phyloP scores from a whole-genome alignment of 2,888 invertebrate genomes.

The Capitulum mitella region DNA sequence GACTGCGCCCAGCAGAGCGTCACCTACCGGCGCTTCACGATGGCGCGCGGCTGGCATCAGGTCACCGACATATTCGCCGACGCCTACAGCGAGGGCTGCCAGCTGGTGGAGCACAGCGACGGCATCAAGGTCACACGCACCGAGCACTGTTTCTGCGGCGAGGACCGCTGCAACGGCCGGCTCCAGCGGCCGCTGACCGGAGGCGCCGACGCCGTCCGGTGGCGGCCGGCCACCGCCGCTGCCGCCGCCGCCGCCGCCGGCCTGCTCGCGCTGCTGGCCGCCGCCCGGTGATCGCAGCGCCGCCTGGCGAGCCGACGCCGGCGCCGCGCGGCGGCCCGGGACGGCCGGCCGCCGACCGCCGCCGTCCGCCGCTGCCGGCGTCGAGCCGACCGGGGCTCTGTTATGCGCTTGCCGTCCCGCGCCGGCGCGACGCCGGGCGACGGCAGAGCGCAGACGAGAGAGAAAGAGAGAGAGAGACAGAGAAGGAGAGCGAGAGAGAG shows the following conservation, averaged over 20 bases:
- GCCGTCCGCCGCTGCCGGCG: no score
- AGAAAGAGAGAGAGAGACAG: no score
- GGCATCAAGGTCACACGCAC: conserved; percentile 39
- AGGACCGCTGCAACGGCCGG: conserved; percentile 59
- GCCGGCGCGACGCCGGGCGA: no score
- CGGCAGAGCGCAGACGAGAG: no score
- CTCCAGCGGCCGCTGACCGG: conserved; percentile 18
- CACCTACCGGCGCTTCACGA: conserved; percentile 40
- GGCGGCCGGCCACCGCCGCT: not conserved
- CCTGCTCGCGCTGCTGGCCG: not conserved
- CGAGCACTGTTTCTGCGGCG: conserved; percentile 68
- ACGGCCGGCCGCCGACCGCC: no score
- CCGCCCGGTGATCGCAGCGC: conserved; percentile 6
- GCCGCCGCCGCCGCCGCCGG: not conserved
- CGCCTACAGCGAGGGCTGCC: conserved; percentile 64
- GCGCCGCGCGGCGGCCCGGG: conserved; percentile 2
- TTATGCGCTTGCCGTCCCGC: no score
- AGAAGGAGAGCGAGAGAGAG: no score
- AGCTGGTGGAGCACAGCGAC: conserved; percentile 38
- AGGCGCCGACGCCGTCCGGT: conserved; percentile 1
- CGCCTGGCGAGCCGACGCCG: not conserved
- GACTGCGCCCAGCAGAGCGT: conserved; percentile 66
- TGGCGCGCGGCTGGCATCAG: conserved; percentile 31
- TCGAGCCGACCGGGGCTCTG: no score
- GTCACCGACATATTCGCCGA: conserved; percentile 43